Percentiles rank a stretch among this genome's conserved stretches.
Evolutionary conservation across 2,888 invertebrate species (phyloP).

Genomic region (Tryphoninae sp.): DNA sequence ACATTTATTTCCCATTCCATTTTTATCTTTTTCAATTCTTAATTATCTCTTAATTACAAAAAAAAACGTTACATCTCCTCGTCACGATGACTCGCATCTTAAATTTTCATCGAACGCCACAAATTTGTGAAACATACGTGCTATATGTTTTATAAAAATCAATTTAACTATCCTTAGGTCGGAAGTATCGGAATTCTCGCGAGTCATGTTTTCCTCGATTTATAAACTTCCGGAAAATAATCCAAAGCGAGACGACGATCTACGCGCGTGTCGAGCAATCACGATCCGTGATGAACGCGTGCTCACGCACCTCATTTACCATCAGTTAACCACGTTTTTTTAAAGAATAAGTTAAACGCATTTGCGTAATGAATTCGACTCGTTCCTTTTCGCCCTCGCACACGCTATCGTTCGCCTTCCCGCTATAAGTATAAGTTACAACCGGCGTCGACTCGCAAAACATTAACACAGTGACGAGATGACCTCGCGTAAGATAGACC

Average conservation of each 20-base stretch:
- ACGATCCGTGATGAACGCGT: slow-evolving; percentile 62
- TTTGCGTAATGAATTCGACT: neutral
- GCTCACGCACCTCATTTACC: slow-evolving; percentile 71
- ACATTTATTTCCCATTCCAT: neutral
- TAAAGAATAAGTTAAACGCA: slow-evolving; percentile 65
- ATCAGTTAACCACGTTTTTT: slow-evolving; percentile 73
- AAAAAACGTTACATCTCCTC: neutral
- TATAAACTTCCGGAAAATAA: slow-evolving; percentile 65
- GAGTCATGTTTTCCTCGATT: slow-evolving; percentile 13
- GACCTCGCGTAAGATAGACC: slow-evolving; percentile 72
- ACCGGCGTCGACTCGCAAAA: slow-evolving; percentile 69
- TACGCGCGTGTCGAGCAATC: slow-evolving; percentile 26
- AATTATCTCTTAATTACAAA: neutral
- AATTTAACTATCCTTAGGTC: neutral
- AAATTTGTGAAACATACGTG: neutral
- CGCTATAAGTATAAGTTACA: slow-evolving; percentile 60
- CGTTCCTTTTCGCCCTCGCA: slow-evolving; percentile 50
- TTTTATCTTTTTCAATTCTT: neutral
- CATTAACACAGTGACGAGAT: slow-evolving; percentile 67
- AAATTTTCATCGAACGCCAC: neutral
- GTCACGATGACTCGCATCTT: neutral
- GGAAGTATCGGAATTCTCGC: neutral
- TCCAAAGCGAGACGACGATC: slow-evolving; percentile 63
- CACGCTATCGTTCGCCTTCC: slow-evolving; percentile 38
- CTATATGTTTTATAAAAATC: neutral